Evolutionary conservation across 2,888 invertebrate species (phyloP).

Genomic region (Rotaria socialis): DNA sequence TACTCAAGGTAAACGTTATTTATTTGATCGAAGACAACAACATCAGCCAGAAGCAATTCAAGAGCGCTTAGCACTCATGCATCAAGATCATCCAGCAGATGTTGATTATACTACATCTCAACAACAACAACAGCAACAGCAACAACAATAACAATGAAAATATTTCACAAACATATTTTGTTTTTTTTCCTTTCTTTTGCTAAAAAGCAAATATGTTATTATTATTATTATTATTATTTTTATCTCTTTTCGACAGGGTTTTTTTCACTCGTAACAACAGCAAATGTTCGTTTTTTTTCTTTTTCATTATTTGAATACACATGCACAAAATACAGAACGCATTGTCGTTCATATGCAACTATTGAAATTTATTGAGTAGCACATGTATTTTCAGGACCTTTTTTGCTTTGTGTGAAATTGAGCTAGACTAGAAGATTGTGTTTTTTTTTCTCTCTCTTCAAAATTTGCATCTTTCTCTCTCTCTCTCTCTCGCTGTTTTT

Average conservation of each 20-base stretch:
- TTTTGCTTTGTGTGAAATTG: neutral
- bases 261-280: neutral
- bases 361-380: neutral
- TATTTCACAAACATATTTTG: neutral
- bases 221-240: neutral
- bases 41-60: neutral
- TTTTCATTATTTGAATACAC: neutral
- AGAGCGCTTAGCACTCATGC: conserved; percentile 26
- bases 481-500: neutral
- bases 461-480: neutral
- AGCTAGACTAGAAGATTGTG: neutral
- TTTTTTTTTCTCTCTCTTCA: neutral
- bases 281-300: neutral
- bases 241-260: neutral
- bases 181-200: neutral
- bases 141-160: neutral
- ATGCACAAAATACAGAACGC: neutral
- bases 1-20: neutral
- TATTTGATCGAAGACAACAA: conserved; percentile 17
- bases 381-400: neutral
- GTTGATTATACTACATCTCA: neutral
- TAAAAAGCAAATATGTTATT: neutral
- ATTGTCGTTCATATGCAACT: neutral
- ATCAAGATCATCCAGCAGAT: neutral
- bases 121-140: neutral